Evolutionary conservation across 2,797 vertebrate species (phyloP).

Genomic region (Dendrocincla tyrannina): DNA sequence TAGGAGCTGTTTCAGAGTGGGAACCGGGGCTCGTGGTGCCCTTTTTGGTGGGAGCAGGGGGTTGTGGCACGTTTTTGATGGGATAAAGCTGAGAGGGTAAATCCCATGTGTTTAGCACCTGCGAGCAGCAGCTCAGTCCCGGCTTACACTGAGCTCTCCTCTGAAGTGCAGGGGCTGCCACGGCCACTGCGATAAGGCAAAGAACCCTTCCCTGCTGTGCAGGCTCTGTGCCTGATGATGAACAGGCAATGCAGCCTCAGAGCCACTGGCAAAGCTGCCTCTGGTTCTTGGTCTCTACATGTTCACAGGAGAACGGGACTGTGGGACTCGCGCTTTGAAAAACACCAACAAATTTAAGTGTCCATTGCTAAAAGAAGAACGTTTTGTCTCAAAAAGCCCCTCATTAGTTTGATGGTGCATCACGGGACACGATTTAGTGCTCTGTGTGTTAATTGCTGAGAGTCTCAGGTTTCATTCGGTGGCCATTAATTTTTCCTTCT

Average conservation of each 20-base stretch:
- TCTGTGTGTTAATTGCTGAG: neutral
- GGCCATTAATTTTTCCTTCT: neutral
- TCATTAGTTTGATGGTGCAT: rapidly evolving
- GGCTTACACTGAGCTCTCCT: neutral
- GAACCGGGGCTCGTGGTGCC: rapidly evolving
- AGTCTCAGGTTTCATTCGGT: neutral
- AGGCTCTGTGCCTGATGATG: neutral
- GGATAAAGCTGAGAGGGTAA: neutral
- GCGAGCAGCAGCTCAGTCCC: neutral
- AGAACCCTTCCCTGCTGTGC: neutral
- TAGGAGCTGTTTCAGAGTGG: neutral
- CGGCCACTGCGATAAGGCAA: neutral
- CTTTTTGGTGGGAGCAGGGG: neutral
- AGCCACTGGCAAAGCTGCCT: neutral
- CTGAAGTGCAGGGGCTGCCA: neutral
- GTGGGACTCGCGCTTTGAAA: rapidly evolving
- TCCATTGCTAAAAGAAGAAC: rapidly evolving
- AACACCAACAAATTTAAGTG: rapidly evolving
- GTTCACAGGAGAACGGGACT: rapidly evolving
- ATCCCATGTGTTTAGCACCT: too few species aligned
- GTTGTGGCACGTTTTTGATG: rapidly evolving
- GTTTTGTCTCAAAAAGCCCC: neutral
- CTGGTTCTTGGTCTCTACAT: rapidly evolving
- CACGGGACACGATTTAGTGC: rapidly evolving
- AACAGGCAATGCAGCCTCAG: neutral